Conservation (phyloP, 1,140 invertebrate genomes). For the Drosophila malerkotliana region DNA sequence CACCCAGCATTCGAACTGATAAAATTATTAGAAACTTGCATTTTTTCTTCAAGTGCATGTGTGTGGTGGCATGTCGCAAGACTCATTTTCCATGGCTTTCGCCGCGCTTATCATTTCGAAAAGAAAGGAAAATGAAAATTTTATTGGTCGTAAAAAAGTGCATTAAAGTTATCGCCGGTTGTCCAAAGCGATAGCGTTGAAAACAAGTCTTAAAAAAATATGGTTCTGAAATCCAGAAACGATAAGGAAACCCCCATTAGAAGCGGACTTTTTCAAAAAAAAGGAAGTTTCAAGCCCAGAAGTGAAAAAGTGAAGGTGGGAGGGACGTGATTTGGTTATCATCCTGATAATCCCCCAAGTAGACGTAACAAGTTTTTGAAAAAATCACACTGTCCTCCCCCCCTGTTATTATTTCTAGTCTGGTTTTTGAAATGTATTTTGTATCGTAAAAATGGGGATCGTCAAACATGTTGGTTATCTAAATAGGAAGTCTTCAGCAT, state of each 20-base stretch:
- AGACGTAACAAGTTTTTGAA: constrained; percentile 5
- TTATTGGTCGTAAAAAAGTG: constrained; percentile 61
- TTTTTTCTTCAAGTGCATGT: constrained; percentile 2
- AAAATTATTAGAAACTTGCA: not conserved
- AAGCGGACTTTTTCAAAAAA: not conserved
- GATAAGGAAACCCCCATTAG: not conserved
- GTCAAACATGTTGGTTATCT: constrained; percentile 20
- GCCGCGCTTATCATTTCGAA: constrained; percentile 35
- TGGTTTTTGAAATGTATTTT: constrained; percentile 11
- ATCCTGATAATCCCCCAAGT: not conserved
- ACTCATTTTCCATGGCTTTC: constrained; percentile 13
- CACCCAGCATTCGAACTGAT: no score
- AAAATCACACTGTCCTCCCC: not conserved
- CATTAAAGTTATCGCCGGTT: constrained; percentile 34
- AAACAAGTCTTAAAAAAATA: constrained; percentile 7
- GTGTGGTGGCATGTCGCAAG: constrained; percentile 1
- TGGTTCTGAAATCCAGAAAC: constrained; percentile 11
- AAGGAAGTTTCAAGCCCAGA: not conserved
- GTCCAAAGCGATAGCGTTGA: constrained; percentile 23
- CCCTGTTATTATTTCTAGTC: constrained; percentile 3
- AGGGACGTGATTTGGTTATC: not conserved
- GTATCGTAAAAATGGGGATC: constrained; percentile 12
- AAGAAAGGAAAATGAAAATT: constrained; percentile 46
- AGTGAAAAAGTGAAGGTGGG: no score
- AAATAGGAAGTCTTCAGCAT: constrained; percentile 4